Evolutionary conservation across 1,140 invertebrate species (phyloP).

Genomic region (Pseudomyrmex sp.): DNA sequence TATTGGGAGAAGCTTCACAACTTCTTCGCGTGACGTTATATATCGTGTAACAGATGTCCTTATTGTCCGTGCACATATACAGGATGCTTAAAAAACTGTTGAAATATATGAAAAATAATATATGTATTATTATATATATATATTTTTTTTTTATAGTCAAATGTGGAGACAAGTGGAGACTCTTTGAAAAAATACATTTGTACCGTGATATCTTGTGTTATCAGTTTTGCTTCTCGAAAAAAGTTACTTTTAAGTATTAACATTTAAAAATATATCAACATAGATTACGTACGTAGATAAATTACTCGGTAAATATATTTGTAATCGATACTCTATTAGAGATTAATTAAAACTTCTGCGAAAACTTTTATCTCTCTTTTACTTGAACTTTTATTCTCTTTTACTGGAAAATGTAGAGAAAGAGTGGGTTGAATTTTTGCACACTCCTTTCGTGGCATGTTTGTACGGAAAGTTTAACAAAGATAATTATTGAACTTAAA

Average conservation of each 20-base stretch:
- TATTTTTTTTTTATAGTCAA: too few species aligned
- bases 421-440: slow-evolving; percentile 8
- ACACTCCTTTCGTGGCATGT: neutral
- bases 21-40: slow-evolving; percentile 56
- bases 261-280: neutral
- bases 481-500: slow-evolving; percentile 40
- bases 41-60: slow-evolving; percentile 17
- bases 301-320: neutral
- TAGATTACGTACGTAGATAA: neutral
- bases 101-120: too few species aligned
- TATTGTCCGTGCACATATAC: neutral
- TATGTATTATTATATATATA: too few species aligned
- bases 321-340: slow-evolving; percentile 10
- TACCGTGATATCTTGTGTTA: too few species aligned
- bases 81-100: too few species aligned
- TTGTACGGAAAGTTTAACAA: slow-evolving; percentile 24
- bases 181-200: too few species aligned
- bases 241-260: too few species aligned
- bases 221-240: too few species aligned
- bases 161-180: too few species aligned
- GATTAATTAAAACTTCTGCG: slow-evolving; percentile 26
- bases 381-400: neutral
- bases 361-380: slow-evolving; percentile 16
- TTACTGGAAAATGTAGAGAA: neutral
- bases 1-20: slow-evolving; percentile 59